Conservation (phyloP, 2,113 vertebrate species). For the Pachyramphus minor region DNA sequence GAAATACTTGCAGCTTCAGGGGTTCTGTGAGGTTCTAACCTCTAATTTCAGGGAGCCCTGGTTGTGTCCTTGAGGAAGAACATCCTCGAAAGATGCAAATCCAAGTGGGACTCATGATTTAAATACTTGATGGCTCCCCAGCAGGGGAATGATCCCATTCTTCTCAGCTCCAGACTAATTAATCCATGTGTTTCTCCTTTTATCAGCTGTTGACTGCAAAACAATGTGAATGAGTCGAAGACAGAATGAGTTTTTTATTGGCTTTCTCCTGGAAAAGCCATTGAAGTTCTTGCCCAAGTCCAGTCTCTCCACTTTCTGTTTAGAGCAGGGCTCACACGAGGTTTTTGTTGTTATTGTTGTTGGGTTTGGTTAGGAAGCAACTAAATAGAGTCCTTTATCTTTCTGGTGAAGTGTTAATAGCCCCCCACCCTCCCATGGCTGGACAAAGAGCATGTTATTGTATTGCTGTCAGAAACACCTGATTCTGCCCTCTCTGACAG, state of each 20-base stretch:
- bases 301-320: background rate
- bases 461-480: background rate
- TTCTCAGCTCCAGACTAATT: slow-evolving; percentile 64
- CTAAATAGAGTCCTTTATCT: background rate
- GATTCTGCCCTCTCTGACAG: background rate
- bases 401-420: background rate
- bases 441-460: background rate
- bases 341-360: background rate
- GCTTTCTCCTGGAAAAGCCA: background rate
- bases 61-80: background rate
- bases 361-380: background rate
- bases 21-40: background rate
- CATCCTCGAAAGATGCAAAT: background rate
- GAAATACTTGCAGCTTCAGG: background rate
- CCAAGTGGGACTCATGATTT: background rate
- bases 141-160: slow-evolving; percentile 53
- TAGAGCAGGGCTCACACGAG: background rate
- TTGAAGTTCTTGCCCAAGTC: background rate
- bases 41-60: background rate
- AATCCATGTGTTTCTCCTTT: slow-evolving; percentile 26
- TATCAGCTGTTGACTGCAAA: background rate
- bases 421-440: background rate
- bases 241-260: background rate
- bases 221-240: background rate
- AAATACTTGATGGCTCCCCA: slow-evolving; percentile 68